Base-by-base conservation (phyloP, 2,888 invertebrate species). In the Himalopsyche tibetana region DNA sequence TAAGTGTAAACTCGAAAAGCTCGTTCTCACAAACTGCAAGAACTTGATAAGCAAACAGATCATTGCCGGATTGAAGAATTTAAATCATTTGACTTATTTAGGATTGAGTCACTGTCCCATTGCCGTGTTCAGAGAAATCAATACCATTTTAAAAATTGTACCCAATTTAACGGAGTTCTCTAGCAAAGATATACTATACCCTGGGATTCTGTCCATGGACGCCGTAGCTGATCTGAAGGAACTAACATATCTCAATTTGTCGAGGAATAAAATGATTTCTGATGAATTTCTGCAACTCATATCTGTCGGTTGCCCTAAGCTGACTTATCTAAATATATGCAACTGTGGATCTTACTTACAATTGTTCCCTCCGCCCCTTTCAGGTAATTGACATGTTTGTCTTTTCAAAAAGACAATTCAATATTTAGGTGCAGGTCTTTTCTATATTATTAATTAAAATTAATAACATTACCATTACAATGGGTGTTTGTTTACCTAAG, bases 271-370 rank as follows among this genome's bases (percentile, higher is more conserved):
- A 6, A 91, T 91, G 84, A 92, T 95, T 36, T 93, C 92, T 0
- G 94, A 95, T 89, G 90, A 91, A 1, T 92, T 94, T 38, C 86
- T 95, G 87, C 92, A 92, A 89, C 91, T 91, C 81, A 89, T 95
- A 8, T 92, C 93, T 0, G 91, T 91, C 87, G 90, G 91, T 19
- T 94, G 94, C 88, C 89, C 90, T 8, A 91, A 93, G 79, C 89
- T 95, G 56, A 90, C 91, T 88, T 90, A 90, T 0, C 89, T 94
- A 81, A 93, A 94, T 90, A 89, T 94, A 40, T 91, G 93, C 69
- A 74, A 83, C n/a, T 74, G 56, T 40, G 82, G 79, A 51, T 56
- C 51, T 36, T 3, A 19, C 15, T 5, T 74, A 5, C 74, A 74
- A 36, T 12, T 74, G 12, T 74, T 74, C 38, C 36, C 74, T 15